Percentiles rank a stretch among this genome's conserved stretches.
Conservation (phyloP, 2,888 invertebrate species). For the Caradrina clavipalpis region DNA sequence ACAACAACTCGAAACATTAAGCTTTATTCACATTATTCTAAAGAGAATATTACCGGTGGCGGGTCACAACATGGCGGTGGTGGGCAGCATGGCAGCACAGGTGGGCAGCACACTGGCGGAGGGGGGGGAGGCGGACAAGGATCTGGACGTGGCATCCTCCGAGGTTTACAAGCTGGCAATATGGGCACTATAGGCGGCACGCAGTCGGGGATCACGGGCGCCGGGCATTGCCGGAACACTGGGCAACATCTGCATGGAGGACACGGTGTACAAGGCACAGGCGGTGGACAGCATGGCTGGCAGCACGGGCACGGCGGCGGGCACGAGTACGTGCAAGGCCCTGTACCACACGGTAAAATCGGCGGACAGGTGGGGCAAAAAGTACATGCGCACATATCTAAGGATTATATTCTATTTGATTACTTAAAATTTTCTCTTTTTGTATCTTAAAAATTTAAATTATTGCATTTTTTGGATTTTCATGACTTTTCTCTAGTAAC, state of each 20-base stretch:
- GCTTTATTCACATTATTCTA: background rate
- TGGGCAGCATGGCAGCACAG: constrained; percentile 85
- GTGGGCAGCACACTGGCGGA: constrained; percentile 82
- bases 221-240: constrained; percentile 81
- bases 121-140: constrained; percentile 78
- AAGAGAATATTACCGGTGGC: constrained; percentile 78
- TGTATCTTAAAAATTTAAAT: constrained; percentile 47
- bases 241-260: constrained; percentile 83
- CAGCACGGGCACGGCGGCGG: constrained; percentile 81
- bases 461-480: constrained; percentile 40
- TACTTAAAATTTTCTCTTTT: constrained; percentile 62
- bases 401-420: constrained; percentile 34
- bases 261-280: constrained; percentile 84
- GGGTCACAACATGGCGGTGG: constrained; percentile 85
- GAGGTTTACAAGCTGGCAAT: constrained; percentile 81
- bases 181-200: constrained; percentile 86
- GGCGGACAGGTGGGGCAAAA: constrained; percentile 85
- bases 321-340: constrained; percentile 78
- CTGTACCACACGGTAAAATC: constrained; percentile 82
- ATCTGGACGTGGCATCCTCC: constrained; percentile 78
- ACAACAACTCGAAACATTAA: background rate
- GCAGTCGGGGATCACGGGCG: constrained; percentile 81
- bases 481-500: constrained; percentile 9
- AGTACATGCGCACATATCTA: constrained; percentile 75
- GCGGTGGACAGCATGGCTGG: constrained; percentile 83